phyloP scores from a whole-genome alignment of 2,888 invertebrate species.

The Lasioglossum calceatum region DNA sequence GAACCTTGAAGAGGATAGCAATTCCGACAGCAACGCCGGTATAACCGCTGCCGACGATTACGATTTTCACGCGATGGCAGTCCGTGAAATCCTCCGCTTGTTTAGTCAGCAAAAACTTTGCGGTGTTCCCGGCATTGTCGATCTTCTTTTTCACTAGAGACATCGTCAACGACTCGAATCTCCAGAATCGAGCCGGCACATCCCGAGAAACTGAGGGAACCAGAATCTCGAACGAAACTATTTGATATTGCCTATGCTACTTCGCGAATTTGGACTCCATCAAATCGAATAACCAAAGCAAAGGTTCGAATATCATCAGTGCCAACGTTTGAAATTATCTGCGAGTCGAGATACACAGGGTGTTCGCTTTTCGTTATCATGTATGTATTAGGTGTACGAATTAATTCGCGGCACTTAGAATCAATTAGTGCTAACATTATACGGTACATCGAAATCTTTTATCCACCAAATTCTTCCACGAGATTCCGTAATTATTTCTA shows the following conservation, averaged over 20 bases:
- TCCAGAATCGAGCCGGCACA: slow-evolving; percentile 18
- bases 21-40: slow-evolving; percentile 78
- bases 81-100: slow-evolving; percentile 73
- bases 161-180: slow-evolving; percentile 60
- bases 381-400: not conserved
- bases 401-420: not conserved
- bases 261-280: slow-evolving; percentile 45
- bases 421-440: too few relatives aligned
- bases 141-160: slow-evolving; percentile 60
- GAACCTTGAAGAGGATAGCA: slow-evolving; percentile 79
- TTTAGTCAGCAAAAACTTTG: slow-evolving; percentile 75
- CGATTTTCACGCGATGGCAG: slow-evolving; percentile 77
- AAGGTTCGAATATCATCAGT: slow-evolving; percentile 22
- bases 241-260: not conserved
- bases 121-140: slow-evolving; percentile 71
- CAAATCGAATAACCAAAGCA: slow-evolving; percentile 20
- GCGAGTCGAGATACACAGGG: not conserved
- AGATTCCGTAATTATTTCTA: too few relatives aligned
- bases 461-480: too few relatives aligned
- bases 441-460: too few relatives aligned
- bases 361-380: not conserved
- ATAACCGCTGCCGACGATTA: slow-evolving; percentile 77
- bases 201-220: slow-evolving; percentile 27
- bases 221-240: not conserved
- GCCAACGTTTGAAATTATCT: slow-evolving; percentile 34